Percentiles rank a stretch among this genome's conserved stretches.
phyloP scores from a whole-genome alignment of 2,113 vertebrate genomes.

The Atractosteus spatula region DNA sequence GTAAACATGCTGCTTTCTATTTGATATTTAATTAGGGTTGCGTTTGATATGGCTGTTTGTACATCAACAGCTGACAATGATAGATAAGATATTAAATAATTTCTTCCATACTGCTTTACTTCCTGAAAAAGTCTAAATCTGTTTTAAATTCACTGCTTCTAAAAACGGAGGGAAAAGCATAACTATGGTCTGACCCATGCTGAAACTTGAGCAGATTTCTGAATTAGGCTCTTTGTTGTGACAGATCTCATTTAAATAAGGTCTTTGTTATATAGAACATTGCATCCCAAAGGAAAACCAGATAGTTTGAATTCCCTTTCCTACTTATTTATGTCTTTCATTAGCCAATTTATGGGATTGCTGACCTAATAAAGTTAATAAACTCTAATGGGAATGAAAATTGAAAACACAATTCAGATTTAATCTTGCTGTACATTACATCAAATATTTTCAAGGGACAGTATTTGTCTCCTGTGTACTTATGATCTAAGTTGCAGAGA shows the following conservation, averaged over 20 bases:
- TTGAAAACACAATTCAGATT: constrained; percentile 67
- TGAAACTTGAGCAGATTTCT: constrained; percentile 15
- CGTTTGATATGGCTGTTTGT: too few relatives aligned
- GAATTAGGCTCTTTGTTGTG: constrained; percentile 22
- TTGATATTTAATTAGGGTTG: too few relatives aligned
- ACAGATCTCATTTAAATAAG: constrained; percentile 18
- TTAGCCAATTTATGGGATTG: constrained; percentile 46
- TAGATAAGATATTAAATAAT: not conserved
- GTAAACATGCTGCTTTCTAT: too few relatives aligned
- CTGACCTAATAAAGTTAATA: constrained; percentile 57
- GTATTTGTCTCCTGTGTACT: constrained; percentile 24
- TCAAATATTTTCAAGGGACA: constrained; percentile 64
- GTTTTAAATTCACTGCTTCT: constrained; percentile 4
- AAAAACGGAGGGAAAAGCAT: not conserved
- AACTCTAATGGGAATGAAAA: constrained; percentile 63
- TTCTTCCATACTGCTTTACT: not conserved
- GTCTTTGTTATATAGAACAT: constrained; percentile 30
- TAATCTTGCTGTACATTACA: constrained; percentile 62
- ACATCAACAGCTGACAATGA: too few relatives aligned
- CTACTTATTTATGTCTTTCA: constrained; percentile 58
- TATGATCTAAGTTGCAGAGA: constrained; percentile 15
- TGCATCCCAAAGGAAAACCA: constrained; percentile 14
- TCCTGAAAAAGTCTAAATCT: not conserved
- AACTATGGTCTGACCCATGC: not conserved
- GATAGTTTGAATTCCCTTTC: constrained; percentile 27